Evolutionary conservation across 2,113 vertebrate genomes (phyloP).

Genomic region (Cinclus mexicanus): DNA sequence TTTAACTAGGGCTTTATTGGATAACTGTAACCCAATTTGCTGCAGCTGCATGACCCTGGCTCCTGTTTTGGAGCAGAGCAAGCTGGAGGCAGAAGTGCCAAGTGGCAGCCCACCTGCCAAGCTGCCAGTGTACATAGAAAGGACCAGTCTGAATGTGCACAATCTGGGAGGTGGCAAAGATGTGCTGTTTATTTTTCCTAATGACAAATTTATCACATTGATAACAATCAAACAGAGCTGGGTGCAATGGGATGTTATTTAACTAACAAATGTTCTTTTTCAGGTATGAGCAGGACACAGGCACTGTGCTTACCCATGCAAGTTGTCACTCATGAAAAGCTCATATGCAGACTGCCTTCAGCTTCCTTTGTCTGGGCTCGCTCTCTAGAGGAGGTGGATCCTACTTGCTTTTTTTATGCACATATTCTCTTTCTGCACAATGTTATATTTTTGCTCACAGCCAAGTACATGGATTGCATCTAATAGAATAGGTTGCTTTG

Average conservation of each 20-base stretch:
- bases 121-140: not conserved
- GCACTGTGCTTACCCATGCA: not conserved
- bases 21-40: slow-evolving; percentile 42
- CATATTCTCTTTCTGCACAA: not conserved
- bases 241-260: not conserved
- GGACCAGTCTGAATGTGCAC: not conserved
- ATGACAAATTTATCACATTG: slow-evolving; percentile 51
- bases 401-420: not conserved
- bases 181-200: slow-evolving; percentile 31
- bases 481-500: not conserved
- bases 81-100: not conserved
- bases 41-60: slow-evolving; percentile 56
- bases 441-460: not conserved
- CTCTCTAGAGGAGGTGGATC: not conserved
- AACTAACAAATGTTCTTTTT: slow-evolving; percentile 45
- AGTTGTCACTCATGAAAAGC: not conserved
- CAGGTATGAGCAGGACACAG: not conserved
- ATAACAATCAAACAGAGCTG: slow-evolving; percentile 32
- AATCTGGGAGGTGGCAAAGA: slow-evolving; percentile 34
- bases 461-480: not conserved
- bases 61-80: not conserved
- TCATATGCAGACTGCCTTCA: not conserved
- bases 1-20: slow-evolving; percentile 59
- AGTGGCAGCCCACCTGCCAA: slow-evolving; percentile 26
- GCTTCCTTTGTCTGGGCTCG: not conserved